A percentile compares a stretch with the other conserved stretches of the same genome.
phyloP scores from a whole-genome alignment of 2,888 invertebrate species.

The Epinotia nisella region DNA sequence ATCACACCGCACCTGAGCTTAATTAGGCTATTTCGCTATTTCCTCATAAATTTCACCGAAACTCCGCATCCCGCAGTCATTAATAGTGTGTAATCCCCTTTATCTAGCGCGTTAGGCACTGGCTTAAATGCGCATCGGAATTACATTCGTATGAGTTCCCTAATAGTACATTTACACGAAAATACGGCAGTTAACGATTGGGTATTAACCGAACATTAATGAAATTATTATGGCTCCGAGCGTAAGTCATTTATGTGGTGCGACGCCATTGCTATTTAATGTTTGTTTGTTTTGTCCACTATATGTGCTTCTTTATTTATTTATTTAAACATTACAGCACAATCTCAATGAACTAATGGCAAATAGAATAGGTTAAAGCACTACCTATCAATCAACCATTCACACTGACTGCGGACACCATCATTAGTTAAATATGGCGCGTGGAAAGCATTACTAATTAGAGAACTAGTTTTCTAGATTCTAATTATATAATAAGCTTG shows the following conservation, averaged over 20 bases:
- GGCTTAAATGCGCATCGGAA: constrained; percentile 58
- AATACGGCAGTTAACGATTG: constrained; percentile 30
- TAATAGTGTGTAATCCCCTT: constrained; percentile 74
- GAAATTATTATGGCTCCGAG: constrained; percentile 14
- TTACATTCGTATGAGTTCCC: constrained; percentile 49
- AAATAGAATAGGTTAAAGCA: not conserved
- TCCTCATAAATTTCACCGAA: constrained; percentile 49
- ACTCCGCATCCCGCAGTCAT: constrained; percentile 63
- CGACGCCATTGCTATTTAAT: constrained; percentile 17
- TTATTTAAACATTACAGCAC: not conserved
- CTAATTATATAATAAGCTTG: no score
- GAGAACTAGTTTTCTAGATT: no score
- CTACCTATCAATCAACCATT: no score
- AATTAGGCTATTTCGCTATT: constrained; percentile 44
- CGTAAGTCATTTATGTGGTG: constrained; percentile 21
- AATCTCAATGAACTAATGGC: not conserved
- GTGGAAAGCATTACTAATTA: no score
- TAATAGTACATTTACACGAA: constrained; percentile 35
- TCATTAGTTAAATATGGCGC: no score
- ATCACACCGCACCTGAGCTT: constrained; percentile 46
- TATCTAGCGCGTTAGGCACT: constrained; percentile 57
- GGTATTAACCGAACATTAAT: constrained; percentile 29
- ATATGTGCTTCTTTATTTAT: not conserved
- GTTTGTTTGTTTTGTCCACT: constrained; percentile 8
- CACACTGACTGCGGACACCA: no score